Evolutionary conservation across 2,113 vertebrate genomes (phyloP), one percentile per base, ranked within the genome.

Genomic region (Laticauda laticaudata): DNA sequence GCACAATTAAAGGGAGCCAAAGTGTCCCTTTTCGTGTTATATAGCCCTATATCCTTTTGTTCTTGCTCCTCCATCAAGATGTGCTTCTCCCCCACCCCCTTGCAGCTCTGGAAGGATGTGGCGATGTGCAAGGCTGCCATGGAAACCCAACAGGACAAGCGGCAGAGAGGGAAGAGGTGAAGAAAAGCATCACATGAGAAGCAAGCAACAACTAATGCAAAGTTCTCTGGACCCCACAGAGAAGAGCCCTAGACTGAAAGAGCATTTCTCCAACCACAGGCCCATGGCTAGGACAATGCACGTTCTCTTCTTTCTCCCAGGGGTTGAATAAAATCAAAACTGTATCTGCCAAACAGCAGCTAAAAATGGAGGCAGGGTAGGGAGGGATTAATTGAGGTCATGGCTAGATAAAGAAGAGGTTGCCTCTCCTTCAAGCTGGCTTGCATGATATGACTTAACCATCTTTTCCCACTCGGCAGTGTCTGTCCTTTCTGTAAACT

Each of bases 121-220:
- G 94, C 93, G 96, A 95, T 96, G 91, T 95, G 75, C 95, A 95
- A 23, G 86, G 96, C 97, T 96, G 96, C 97, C 96, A 96, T 97
- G 96, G 96, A 97, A 97, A 97, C 96, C 96, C 96, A 95, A 94
- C 12, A 45, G 94, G 96, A 94, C 94, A 93, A 94, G 95, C 92
- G 95, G 95, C 93, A 94, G 95, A 91, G 95, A 92, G 39, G 53
- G 0, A 95, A 94, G 96, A 96, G 95, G 94, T 95, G 92, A 57
- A 48, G 86, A 94, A 96, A 95, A 93, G 94, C 34, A 92, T 94
- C 56, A 90, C 91, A 55, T 93, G 20, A 0, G 91, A 89, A 20
- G 21, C 23, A 20, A 81, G 34, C 18, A 1, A 20, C 34, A 39
- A 81, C 34, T 81, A 81, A 39, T 3, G 6, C 15, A 39, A 81